Percentiles rank a stretch among this genome's conserved stretches.
Evolutionary conservation across 2,797 vertebrate genomes (phyloP).

Genomic region (Hippopotamyrus pictus): DNA sequence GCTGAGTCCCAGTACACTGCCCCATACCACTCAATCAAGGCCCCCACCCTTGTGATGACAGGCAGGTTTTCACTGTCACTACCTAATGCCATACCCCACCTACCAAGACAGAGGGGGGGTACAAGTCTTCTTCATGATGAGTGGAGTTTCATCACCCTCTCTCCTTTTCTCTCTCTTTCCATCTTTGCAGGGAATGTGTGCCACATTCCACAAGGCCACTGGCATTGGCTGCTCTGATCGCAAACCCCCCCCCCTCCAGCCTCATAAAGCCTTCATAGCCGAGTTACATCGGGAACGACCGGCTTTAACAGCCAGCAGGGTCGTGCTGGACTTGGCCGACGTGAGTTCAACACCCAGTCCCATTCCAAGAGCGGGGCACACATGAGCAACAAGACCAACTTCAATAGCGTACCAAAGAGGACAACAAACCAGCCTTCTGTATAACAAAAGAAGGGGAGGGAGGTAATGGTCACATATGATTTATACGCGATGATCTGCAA

Average conservation of each 20-base stretch:
- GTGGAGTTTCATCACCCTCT: background rate
- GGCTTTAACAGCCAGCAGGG: background rate
- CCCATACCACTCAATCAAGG: background rate
- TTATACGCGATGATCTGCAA: background rate
- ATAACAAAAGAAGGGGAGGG: background rate
- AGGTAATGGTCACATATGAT: background rate
- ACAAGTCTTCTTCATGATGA: background rate
- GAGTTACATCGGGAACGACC: background rate
- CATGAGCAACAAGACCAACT: background rate
- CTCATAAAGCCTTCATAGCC: background rate
- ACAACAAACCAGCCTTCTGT: background rate
- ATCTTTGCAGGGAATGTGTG: background rate
- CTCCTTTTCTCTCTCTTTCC: background rate
- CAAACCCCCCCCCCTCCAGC: background rate
- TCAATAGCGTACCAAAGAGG: background rate
- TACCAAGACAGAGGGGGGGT: background rate
- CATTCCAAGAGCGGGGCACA: background rate
- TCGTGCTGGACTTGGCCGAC: too few species aligned
- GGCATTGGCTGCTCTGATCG: background rate
- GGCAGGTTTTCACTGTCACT: background rate
- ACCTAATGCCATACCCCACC: background rate
- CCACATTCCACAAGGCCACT: constrained; percentile 1
- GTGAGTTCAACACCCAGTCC: background rate
- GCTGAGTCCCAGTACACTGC: background rate
- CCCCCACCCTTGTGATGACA: background rate